Conservation (phyloP, 2,113 vertebrate species). For the Deroptyus accipitrinus region DNA sequence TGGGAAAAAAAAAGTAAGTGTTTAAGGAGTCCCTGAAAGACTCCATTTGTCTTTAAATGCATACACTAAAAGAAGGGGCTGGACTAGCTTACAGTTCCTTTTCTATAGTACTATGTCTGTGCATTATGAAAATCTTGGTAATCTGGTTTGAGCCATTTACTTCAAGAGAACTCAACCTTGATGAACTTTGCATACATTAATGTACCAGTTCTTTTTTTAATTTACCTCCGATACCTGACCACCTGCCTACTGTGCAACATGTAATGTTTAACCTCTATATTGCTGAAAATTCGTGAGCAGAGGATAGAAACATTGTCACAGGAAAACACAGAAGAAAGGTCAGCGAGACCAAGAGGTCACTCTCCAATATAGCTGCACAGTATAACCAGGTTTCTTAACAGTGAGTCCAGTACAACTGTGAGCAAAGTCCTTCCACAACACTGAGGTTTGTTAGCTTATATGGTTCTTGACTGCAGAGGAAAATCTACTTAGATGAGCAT, state of each 20-base stretch:
- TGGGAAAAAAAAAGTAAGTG: no score
- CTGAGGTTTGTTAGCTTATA: not conserved
- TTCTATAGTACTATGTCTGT: not conserved
- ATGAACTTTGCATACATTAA: not conserved
- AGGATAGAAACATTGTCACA: not conserved
- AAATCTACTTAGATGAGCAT: not conserved
- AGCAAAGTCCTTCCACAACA: not conserved
- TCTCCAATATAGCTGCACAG: not conserved
- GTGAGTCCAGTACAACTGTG: not conserved
- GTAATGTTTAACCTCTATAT: not conserved
- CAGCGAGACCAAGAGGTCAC: not conserved
- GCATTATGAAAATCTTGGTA: not conserved
- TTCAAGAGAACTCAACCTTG: not conserved
- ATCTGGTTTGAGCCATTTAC: not conserved
- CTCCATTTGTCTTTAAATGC: not conserved
- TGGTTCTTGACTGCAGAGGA: not conserved
- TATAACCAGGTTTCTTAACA: not conserved
- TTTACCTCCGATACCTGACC: not conserved
- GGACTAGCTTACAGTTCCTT: not conserved
- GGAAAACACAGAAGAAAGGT: not conserved
- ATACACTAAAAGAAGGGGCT: not conserved
- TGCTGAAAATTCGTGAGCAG: not conserved
- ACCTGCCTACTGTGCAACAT: not conserved
- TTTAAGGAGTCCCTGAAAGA: not conserved
- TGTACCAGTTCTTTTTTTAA: not conserved